Evolutionary conservation across 2,113 vertebrate species (phyloP).

Genomic region (Chaetodon auriga): DNA sequence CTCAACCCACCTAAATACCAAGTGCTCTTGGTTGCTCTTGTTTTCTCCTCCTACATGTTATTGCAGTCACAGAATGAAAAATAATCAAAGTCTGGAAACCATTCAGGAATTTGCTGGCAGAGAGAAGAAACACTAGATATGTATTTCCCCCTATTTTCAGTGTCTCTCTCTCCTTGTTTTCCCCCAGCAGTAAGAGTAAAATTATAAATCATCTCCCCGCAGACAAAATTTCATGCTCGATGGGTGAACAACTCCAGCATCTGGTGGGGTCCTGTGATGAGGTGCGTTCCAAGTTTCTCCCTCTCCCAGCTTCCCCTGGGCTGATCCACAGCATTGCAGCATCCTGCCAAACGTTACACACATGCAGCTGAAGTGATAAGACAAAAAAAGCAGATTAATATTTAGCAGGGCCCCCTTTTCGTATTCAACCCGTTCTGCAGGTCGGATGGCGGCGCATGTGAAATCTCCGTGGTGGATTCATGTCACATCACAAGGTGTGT

Average conservation of each 20-base stretch:
- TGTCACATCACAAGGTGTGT: slow-evolving; percentile 60
- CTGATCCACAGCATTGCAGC: slow-evolving; percentile 55
- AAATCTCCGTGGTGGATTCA: slow-evolving; percentile 54
- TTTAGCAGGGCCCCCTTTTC: slow-evolving; percentile 30
- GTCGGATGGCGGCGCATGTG: slow-evolving; percentile 13
- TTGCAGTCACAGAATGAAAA: slow-evolving; percentile 59
- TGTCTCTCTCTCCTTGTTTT: slow-evolving; percentile 40
- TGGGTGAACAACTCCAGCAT: slow-evolving; percentile 81
- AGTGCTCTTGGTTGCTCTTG: slow-evolving; percentile 21
- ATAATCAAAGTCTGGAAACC: slow-evolving; percentile 68
- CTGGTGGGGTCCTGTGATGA: slow-evolving; percentile 80
- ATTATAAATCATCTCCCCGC: slow-evolving; percentile 82
- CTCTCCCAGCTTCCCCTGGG: slow-evolving; percentile 65
- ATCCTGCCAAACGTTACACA: slow-evolving; percentile 65
- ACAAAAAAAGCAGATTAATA: slow-evolving; percentile 54
- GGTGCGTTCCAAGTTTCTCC: slow-evolving; percentile 68
- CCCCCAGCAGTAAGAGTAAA: slow-evolving; percentile 70
- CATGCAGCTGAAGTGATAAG: slow-evolving; percentile 69
- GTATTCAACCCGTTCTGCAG: not conserved
- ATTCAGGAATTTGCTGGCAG: slow-evolving; percentile 71
- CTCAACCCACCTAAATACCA: slow-evolving; percentile 29
- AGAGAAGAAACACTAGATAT: slow-evolving; percentile 30
- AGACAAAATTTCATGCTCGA: slow-evolving; percentile 83
- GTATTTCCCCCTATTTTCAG: slow-evolving; percentile 35
- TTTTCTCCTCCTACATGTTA: slow-evolving; percentile 17